Evolutionary conservation across 2,888 invertebrate species (phyloP).

Genomic region (Hartigia nigra): DNA sequence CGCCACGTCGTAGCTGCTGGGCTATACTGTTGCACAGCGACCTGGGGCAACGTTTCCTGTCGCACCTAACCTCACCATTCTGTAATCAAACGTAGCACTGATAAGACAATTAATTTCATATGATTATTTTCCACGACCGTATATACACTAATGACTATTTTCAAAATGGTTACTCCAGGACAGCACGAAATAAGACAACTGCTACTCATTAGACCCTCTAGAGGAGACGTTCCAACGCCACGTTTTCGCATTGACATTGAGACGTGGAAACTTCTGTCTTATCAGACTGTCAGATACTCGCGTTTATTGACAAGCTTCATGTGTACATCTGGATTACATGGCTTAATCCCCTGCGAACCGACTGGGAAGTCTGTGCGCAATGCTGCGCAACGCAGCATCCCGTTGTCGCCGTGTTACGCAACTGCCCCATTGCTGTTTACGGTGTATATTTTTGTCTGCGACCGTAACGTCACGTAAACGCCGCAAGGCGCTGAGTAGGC

Average conservation of each 20-base stretch:
- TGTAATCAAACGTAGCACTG: conserved; percentile 60
- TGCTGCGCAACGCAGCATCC: not conserved
- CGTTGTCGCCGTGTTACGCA: not conserved
- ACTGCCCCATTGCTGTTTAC: not conserved
- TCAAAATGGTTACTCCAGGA: not conserved
- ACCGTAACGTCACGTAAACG: not conserved
- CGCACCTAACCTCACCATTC: conserved; percentile 86
- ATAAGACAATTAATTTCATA: not conserved
- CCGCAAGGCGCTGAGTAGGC: not conserved
- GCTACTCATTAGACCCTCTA: not conserved
- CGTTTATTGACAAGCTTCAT: not conserved
- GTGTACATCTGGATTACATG: not conserved
- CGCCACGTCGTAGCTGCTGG: conserved; percentile 62
- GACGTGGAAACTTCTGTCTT: not conserved
- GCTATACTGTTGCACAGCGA: conserved; percentile 73
- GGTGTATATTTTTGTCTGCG: not conserved
- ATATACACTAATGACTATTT: not conserved
- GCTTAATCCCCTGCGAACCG: not conserved
- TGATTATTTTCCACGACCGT: not conserved
- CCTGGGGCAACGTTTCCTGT: conserved; percentile 83
- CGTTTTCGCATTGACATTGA: not conserved
- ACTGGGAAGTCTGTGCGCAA: not conserved
- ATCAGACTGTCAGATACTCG: not conserved
- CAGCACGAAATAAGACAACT: not conserved
- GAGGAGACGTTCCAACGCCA: not conserved